Conservation (phyloP, 2,888 invertebrate species). For the Trachelus iudaicus region DNA sequence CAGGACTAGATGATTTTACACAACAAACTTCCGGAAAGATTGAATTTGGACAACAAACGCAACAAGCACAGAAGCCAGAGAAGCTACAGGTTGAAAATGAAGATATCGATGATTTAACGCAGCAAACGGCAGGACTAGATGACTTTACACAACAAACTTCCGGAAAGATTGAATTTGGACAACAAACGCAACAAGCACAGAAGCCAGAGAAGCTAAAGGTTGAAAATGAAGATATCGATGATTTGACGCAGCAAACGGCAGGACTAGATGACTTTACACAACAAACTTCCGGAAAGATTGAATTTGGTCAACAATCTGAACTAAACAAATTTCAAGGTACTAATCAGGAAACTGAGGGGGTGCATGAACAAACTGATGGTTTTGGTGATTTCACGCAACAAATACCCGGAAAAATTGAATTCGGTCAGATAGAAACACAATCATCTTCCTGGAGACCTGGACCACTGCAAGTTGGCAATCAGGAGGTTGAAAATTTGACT, state of each 20-base stretch:
- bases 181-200: slow-evolving; percentile 12
- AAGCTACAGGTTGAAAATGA: not conserved
- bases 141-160: not conserved
- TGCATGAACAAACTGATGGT: slow-evolving; percentile 25
- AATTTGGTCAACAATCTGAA: slow-evolving; percentile 19
- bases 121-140: slow-evolving; percentile 22
- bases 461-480: slow-evolving; percentile 32
- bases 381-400: slow-evolving; percentile 15
- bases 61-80: no score
- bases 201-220: not conserved
- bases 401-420: slow-evolving; percentile 17
- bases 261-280: slow-evolving; percentile 23
- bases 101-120: slow-evolving; percentile 18
- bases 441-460: slow-evolving; percentile 43
- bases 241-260: slow-evolving; percentile 18
- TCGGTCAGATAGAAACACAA: slow-evolving; percentile 26
- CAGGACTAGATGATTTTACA: no score
- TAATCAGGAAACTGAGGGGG: slow-evolving; percentile 42
- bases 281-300: slow-evolving; percentile 22
- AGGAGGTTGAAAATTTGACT: slow-evolving; percentile 17
- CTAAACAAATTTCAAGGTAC: slow-evolving; percentile 24
- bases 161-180: slow-evolving; percentile 6
- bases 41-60: no score
- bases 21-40: no score
- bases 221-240: not conserved